These are phyloP conservation scores for Ceyx melanurus DNA, from an alignment of 2,113 vertebrate species.

Conservation along the genomic window DNA sequence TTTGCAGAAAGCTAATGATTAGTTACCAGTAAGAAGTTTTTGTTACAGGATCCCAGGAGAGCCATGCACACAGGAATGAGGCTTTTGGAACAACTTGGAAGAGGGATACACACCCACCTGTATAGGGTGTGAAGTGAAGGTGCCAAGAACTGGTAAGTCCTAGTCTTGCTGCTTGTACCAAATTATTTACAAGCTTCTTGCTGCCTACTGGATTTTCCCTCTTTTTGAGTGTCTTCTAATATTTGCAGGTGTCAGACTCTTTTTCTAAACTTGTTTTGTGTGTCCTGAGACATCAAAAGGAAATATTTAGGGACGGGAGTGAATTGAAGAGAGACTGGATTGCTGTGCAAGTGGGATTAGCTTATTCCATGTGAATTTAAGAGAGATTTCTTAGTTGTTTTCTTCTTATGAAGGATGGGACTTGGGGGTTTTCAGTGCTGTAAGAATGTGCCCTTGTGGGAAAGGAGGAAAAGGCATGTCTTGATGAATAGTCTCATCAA, in stretches of 20 bases:
- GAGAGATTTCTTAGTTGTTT: not conserved
- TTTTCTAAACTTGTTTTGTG: not conserved
- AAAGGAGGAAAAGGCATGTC: not conserved
- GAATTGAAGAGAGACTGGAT: not conserved
- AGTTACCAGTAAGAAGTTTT: not conserved
- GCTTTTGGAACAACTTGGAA: rapidly evolving
- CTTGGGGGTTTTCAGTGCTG: not conserved
- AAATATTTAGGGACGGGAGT: not conserved
- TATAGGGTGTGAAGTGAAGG: not conserved
- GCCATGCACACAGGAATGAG: not conserved
- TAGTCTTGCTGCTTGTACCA: not conserved
- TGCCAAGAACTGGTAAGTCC: not conserved
- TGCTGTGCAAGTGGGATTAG: not conserved
- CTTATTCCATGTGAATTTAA: not conserved
- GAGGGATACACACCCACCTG: rapidly evolving
- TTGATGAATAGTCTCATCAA: not conserved
- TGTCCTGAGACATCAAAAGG: not conserved
- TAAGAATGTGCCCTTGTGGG: not conserved
- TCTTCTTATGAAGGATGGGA: not conserved
- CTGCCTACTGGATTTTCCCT: not conserved
- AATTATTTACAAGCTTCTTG: not conserved
- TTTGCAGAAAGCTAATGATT: not conserved
- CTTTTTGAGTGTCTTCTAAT: not conserved
- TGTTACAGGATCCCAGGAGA: not conserved
- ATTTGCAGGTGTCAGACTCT: not conserved